Evolutionary conservation across 2,797 vertebrate genomes (phyloP).

Genomic region (Coracias cyanogaster): DNA sequence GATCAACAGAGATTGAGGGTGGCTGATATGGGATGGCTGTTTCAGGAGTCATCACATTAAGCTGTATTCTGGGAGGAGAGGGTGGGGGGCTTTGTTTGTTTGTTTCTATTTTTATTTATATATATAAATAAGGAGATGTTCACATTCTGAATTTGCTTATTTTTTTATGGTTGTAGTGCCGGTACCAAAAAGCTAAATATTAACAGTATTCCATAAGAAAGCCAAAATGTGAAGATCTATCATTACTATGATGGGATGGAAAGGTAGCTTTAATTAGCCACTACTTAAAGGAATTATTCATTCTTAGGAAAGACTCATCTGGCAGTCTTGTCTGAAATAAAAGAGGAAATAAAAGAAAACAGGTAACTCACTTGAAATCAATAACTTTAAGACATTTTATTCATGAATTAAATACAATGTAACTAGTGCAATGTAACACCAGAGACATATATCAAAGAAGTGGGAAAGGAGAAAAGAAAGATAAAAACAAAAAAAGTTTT

Average conservation of each 20-base stretch:
- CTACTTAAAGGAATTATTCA: background rate
- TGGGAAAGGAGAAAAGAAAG: background rate
- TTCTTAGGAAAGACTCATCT: background rate
- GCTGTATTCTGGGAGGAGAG: background rate
- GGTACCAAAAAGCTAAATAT: background rate
- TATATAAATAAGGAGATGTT: background rate
- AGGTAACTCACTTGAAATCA: background rate
- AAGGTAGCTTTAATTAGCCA: background rate
- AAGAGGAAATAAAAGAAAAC: background rate
- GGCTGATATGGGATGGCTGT: background rate
- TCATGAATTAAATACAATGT: background rate
- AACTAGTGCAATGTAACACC: background rate
- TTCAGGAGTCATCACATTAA: background rate
- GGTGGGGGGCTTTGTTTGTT: background rate
- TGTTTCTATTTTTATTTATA: background rate
- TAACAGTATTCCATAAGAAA: background rate
- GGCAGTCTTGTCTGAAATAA: background rate
- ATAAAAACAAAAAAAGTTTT: background rate
- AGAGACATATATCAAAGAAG: background rate
- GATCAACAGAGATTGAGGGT: background rate
- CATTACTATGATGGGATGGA: background rate
- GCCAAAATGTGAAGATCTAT: background rate
- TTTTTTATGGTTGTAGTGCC: background rate
- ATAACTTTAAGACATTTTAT: background rate
- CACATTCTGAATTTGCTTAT: background rate